Base-by-base conservation (phyloP, 2,888 invertebrate genomes). In the Heliconius ethilla region DNA sequence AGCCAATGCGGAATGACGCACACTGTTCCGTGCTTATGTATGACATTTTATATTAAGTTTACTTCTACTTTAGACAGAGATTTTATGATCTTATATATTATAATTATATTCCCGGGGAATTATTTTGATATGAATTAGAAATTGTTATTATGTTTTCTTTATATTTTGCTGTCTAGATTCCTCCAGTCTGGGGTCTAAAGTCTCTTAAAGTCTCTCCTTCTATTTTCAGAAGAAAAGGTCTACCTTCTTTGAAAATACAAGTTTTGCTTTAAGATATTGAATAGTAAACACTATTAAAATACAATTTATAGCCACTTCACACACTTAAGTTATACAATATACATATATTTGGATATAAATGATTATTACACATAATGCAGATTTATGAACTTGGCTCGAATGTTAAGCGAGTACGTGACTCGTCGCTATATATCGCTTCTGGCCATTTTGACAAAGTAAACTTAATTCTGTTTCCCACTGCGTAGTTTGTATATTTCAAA, bases 361-460 rank as follows among this genome's bases (percentile, higher is more conserved):
- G 40, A 29, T 74, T 74, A 77, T 74, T 62, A 59, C 74, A 69
- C 66, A 77, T 74, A 74, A 77, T n/a, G 15, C 33, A 70, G 45
- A 76, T 70, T 79, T 62, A 69, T 76, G 63, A 33, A 74, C 70
- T 79, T 79, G 78, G 78, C 73, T 73, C 51, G 33, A 73, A 76
- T 59, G 25, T 65, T 73, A 59, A 25, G 70, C 27, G 69, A n/a
- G 65, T 45, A 77, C 75, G 75, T 79, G 79, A 77, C 74, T 77
- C 33, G 55, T 74, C 55, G 67, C 29, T 75, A 78, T 78, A 78
- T 74, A 65, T 70, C 59, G 63, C 66, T 76, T 77, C 70, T 55
- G 70, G 59, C 62, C n/a, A 79, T 74, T 77, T 76, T 65, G 75
- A 65, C 69, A 70, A 79, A 78, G 69, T 55, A 73, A 70, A 73